phyloP scores from a whole-genome alignment of 2,797 vertebrate species.

The Mareca strepera region DNA sequence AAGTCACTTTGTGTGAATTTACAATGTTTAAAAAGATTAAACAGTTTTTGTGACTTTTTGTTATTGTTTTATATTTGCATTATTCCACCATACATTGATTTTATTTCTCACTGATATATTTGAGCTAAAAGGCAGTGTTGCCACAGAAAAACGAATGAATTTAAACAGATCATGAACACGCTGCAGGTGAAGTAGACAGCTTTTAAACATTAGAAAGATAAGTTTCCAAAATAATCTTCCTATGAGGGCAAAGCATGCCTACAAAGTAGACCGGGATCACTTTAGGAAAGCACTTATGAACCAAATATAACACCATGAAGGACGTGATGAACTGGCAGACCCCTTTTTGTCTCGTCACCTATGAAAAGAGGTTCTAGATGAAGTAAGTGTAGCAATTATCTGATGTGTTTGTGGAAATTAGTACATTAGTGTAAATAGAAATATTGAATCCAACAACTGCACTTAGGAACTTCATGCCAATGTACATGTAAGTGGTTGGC shows the following conservation, averaged over 20 bases:
- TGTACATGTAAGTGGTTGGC: rapidly evolving
- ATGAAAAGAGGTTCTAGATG: not conserved
- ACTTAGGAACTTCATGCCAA: not conserved
- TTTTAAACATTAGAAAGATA: not conserved
- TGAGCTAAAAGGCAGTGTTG: not conserved
- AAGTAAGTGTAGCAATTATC: not conserved
- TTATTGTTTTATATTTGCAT: not conserved
- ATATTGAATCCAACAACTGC: not conserved
- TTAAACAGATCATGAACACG: not conserved
- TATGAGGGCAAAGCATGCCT: rapidly evolving
- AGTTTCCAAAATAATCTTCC: not conserved
- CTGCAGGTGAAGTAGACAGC: not conserved
- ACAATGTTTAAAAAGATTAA: too few species aligned
- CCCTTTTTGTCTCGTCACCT: not conserved
- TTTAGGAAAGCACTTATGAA: not conserved
- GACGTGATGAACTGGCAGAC: not conserved
- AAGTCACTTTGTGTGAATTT: not conserved
- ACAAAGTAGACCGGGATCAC: not conserved
- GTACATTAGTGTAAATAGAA: not conserved
- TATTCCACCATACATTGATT: not conserved
- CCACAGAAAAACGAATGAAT: not conserved
- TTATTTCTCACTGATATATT: not conserved
- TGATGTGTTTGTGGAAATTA: not conserved
- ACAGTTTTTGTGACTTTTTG: not conserved
- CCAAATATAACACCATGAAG: not conserved